A percentile compares a stretch with the other conserved stretches of the same genome.
Evolutionary conservation across 1,140 invertebrate species (phyloP).

Genomic region (Drosophila littoralis): DNA sequence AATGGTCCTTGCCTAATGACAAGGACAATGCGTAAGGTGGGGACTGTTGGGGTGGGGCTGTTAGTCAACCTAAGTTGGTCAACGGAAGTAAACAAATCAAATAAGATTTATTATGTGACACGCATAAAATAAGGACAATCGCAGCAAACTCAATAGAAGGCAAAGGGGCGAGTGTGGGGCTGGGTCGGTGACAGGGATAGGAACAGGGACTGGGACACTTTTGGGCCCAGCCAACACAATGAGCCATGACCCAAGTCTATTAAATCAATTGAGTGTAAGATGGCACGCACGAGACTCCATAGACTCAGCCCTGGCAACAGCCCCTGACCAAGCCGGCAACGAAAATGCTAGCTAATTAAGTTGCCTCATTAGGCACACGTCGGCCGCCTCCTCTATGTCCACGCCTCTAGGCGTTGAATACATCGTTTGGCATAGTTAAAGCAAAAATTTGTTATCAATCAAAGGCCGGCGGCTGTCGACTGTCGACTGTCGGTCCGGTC

Average conservation of each 20-base stretch:
- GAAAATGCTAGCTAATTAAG: slow-evolving; percentile 73
- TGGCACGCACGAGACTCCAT: slow-evolving; percentile 60
- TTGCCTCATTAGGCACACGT: slow-evolving; percentile 70
- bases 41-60: background rate
- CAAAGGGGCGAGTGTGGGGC: background rate
- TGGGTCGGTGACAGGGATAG: background rate
- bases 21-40: slow-evolving; percentile 47
- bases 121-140: slow-evolving; percentile 73
- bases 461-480: slow-evolving; percentile 35
- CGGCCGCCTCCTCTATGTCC: background rate
- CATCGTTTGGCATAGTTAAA: slow-evolving; percentile 34
- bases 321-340: slow-evolving; percentile 40
- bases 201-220: slow-evolving; percentile 7
- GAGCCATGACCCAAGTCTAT: slow-evolving; percentile 61
- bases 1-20: slow-evolving; percentile 66
- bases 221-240: slow-evolving; percentile 37
- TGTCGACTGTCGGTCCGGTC: slow-evolving; percentile 14
- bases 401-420: slow-evolving; percentile 13
- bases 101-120: slow-evolving; percentile 83
- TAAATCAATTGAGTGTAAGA: slow-evolving; percentile 83
- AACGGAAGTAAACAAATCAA: slow-evolving; percentile 78
- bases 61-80: slow-evolving; percentile 22
- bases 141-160: slow-evolving; percentile 7
- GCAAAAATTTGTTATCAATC: slow-evolving; percentile 69
- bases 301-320: slow-evolving; percentile 1